Base-by-base conservation (phyloP, 2,113 vertebrate genomes). In the Nothobranchius furzeri region DNA sequence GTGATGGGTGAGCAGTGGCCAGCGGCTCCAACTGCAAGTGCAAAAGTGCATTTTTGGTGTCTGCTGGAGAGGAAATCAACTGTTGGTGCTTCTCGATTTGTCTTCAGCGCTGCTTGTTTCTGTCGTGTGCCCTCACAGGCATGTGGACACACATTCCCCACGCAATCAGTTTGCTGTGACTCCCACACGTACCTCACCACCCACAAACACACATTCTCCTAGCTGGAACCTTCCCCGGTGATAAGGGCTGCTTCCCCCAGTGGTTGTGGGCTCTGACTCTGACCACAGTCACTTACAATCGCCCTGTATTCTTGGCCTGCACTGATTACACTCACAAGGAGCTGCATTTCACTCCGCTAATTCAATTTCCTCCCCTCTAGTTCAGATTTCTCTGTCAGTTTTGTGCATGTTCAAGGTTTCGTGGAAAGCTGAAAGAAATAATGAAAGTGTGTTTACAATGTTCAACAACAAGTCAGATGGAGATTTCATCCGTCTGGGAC, bases 261-360 rank as follows among this genome's bases (percentile, higher is more conserved):
- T 40, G 82, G 72, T 85, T 60, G 54, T 76, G 80, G 72, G 49
- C 70, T 83, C 78, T 43, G n/a, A 36, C 69, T 79, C 65, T 1
- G 9, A 78, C 72, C 75, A 70, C 83, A 79, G 55, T 51, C 61
- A 48, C 67, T 75, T 60, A 91, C 87, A 91, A 89, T 87, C 71
- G 73, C 46, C 73, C 81, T 76, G 78, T 82, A 88, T 90, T 87
- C 76, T 74, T 60, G 82, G 71, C 58, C 74, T 59, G 54, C 68
- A 75, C 81, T 91, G 86, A 93, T 91, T 90, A 78, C 82, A 88
- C 81, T 85, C 88, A 91, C 86, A 86, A 87, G 84, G 85, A 82
- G 83, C 76, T 77, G 76, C 67, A 91, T 92, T 89, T 90, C 76
- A 80, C 77, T 64, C 51, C 49, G 68, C 60, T 90, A 91, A 93